A percentile compares a stretch with the other conserved stretches of the same genome.
These are phyloP conservation scores for Stichodactyla mertensii DNA, from an alignment of 64 coral and sea anemone species.

Conservation along the genomic window DNA sequence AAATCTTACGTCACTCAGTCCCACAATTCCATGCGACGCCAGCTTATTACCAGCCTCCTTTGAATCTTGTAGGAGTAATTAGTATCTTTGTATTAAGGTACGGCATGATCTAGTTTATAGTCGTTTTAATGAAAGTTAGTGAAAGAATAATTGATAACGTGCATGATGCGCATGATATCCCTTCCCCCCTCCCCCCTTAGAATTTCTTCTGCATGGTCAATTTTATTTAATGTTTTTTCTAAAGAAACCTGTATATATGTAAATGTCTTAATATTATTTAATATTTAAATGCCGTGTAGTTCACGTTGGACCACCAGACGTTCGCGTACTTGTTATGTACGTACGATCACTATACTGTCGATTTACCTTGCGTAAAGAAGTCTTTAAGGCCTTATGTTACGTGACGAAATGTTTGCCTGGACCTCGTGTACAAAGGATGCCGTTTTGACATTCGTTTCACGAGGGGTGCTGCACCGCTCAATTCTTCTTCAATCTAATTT, in stretches of 20 bases:
- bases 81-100: background rate
- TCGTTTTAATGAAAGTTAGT: background rate
- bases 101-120: background rate
- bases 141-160: background rate
- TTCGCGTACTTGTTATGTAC: background rate
- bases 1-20: no score
- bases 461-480: no score
- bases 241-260: conserved; percentile 74
- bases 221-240: conserved; percentile 23
- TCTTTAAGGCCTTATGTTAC: no score
- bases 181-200: background rate
- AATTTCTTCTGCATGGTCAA: background rate
- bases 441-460: no score
- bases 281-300: conserved; percentile 99
- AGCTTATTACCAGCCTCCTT: background rate
- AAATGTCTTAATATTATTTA: conserved; percentile 75
- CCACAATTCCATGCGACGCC: background rate
- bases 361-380: background rate
- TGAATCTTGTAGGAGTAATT: background rate
- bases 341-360: background rate
- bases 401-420: no score
- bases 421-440: no score
- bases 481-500: no score
- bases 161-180: background rate
- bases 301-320: conserved; percentile 78